Percentiles rank a stretch among this genome's conserved stretches.
Conservation (phyloP, 2,888 invertebrate species). For the Epistrophe grossulariae region DNA sequence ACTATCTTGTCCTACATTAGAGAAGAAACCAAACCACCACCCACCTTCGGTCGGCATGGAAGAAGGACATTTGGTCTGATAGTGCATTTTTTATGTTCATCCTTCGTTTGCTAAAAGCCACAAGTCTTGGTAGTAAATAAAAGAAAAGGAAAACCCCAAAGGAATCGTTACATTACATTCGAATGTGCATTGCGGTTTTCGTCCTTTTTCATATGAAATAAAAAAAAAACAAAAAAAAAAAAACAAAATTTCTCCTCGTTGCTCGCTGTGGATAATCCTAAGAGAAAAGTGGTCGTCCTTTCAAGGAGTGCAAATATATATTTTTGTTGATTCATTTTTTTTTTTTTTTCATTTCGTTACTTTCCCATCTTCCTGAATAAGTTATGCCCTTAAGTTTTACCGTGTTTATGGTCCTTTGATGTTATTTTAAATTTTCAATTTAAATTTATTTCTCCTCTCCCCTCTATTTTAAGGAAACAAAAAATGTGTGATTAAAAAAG, state of each 20-base stretch:
- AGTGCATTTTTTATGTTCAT: constrained; percentile 16
- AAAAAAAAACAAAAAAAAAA: not conserved
- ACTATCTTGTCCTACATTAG: constrained; percentile 28
- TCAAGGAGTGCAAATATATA: constrained; percentile 25
- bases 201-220: constrained; percentile 26
- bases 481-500: constrained; percentile 31
- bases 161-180: constrained; percentile 33
- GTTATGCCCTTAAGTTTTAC: constrained; percentile 42
- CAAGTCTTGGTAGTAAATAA: constrained; percentile 18
- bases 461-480: constrained; percentile 13
- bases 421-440: constrained; percentile 56
- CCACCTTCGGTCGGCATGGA: not conserved
- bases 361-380: constrained; percentile 48
- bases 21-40: not conserved
- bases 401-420: constrained; percentile 31
- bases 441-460: constrained; percentile 32
- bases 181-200: constrained; percentile 37
- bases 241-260: not conserved
- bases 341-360: constrained; percentile 15
- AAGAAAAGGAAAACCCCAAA: constrained; percentile 6
- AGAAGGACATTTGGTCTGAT: constrained; percentile 34
- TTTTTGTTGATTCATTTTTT: constrained; percentile 7
- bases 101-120: constrained; percentile 22
- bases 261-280: constrained; percentile 51
- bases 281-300: constrained; percentile 29